Evolutionary conservation across 2,888 invertebrate genomes (phyloP).

Genomic region (Axea sp.): DNA sequence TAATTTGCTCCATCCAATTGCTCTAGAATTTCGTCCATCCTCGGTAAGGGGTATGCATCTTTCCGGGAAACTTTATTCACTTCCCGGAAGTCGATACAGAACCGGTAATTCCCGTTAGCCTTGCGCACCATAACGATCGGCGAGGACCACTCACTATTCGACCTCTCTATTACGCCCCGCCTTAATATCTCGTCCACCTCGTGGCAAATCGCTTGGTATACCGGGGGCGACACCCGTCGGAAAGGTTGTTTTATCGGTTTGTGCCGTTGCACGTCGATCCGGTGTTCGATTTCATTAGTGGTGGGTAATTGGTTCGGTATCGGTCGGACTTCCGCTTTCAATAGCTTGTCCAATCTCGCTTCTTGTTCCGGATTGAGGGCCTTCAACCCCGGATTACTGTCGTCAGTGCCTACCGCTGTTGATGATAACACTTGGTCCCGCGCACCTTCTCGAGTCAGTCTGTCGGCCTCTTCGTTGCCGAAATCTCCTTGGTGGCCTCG

Average conservation of each 20-base stretch:
- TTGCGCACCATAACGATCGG: constrained; percentile 4
- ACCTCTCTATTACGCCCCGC: neutral
- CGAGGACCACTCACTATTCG: constrained; percentile 15
- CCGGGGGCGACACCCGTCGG: neutral
- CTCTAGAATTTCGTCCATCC: constrained; percentile 36
- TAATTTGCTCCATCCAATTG: constrained; percentile 37
- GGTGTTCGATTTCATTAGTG: neutral
- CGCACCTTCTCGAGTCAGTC: neutral
- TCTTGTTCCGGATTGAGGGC: too few species aligned
- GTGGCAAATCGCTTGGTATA: neutral
- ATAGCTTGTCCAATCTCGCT: too few species aligned
- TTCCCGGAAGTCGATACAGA: constrained; percentile 47
- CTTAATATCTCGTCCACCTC: neutral
- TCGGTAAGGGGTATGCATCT: constrained; percentile 53
- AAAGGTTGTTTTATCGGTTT: neutral
- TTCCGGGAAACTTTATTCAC: constrained; percentile 42
- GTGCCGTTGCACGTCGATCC: neutral
- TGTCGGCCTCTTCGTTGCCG: constrained; percentile 4
- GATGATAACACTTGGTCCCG: neutral
- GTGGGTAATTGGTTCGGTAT: neutral
- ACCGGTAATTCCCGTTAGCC: constrained; percentile 35
- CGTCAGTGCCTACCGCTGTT: too few species aligned
- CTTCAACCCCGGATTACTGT: too few species aligned
- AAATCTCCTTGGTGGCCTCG: neutral
- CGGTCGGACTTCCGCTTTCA: neutral